phyloP scores from a whole-genome alignment of 2,888 invertebrate genomes.

The Prosopocoilus inquinatus region DNA sequence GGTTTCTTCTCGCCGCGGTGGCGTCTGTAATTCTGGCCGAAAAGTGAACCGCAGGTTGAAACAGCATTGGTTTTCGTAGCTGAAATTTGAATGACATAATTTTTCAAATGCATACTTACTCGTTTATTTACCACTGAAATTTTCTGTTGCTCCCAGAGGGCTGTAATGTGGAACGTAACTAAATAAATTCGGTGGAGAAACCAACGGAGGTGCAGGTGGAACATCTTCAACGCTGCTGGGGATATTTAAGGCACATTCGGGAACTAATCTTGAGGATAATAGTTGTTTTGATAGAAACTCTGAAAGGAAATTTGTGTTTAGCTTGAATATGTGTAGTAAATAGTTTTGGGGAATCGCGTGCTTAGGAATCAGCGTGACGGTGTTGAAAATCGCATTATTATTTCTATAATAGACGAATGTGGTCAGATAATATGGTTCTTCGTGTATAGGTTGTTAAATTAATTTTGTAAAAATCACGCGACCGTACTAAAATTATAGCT shows the following conservation, averaged over 20 bases:
- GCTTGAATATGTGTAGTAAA: too few species aligned
- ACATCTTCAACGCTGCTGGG: slow-evolving; percentile 6
- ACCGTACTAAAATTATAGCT: neutral
- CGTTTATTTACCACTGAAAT: slow-evolving; percentile 5
- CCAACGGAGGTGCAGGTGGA: neutral
- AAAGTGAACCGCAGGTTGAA: slow-evolving; percentile 7
- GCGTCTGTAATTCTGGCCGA: slow-evolving; percentile 47
- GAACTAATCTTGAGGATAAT: slow-evolving; percentile 3
- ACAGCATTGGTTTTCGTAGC: slow-evolving; percentile 9
- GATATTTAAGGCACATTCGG: slow-evolving; percentile 6
- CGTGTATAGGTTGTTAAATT: slow-evolving; percentile 7
- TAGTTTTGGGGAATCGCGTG: slow-evolving; percentile 6
- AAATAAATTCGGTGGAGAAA: too few species aligned
- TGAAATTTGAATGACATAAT: neutral
- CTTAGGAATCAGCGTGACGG: slow-evolving; percentile 4
- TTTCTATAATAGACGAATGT: slow-evolving; percentile 9
- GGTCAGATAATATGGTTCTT: slow-evolving; percentile 5
- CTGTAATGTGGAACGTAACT: neutral
- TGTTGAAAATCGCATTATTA: neutral
- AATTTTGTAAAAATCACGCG: slow-evolving; percentile 7
- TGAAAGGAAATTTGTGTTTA: neutral
- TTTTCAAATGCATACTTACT: neutral
- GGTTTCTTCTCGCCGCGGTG: slow-evolving; percentile 81
- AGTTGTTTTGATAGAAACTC: slow-evolving; percentile 8
- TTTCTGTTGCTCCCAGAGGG: neutral